Evolutionary conservation across 1,140 invertebrate genomes (phyloP).

Genomic region (Plutomurus gul): DNA sequence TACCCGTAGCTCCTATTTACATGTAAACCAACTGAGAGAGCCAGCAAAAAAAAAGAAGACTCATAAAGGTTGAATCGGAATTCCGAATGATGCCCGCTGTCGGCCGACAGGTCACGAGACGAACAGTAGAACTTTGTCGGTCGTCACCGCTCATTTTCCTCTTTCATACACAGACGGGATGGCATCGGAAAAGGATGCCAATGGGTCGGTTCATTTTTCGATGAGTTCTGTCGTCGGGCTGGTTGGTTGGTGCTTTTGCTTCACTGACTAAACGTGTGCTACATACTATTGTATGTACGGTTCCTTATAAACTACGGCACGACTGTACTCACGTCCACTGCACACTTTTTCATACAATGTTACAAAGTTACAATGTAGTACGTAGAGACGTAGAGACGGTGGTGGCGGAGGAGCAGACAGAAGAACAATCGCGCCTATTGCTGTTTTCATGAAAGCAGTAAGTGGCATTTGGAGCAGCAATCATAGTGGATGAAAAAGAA

Average conservation of each 20-base stretch:
- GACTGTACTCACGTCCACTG: not conserved
- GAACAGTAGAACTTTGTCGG: not conserved
- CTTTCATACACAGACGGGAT: not conserved
- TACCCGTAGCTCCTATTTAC: too few species aligned
- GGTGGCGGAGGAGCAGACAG: too few species aligned
- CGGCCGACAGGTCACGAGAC: not conserved
- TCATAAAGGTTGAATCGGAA: conserved; percentile 16
- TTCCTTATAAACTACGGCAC: too few species aligned
- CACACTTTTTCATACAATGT: too few species aligned
- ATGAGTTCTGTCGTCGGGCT: conserved; percentile 5
- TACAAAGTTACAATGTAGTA: too few species aligned
- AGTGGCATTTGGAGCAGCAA: not conserved
- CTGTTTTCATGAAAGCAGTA: not conserved
- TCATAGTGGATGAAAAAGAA: not conserved
- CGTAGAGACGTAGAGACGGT: too few species aligned
- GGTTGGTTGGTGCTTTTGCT: too few species aligned
- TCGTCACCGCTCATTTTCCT: not conserved
- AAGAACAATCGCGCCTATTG: too few species aligned
- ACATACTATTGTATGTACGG: too few species aligned
- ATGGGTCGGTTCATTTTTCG: not conserved
- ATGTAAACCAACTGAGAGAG: too few species aligned
- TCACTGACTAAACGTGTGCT: too few species aligned
- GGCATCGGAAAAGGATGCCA: not conserved
- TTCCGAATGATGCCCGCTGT: not conserved
- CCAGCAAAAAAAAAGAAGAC: not conserved